Evolutionary conservation across 2,113 vertebrate genomes (phyloP), one percentile per base, ranked within the genome.

Genomic region (Tachuris rubrigastra): DNA sequence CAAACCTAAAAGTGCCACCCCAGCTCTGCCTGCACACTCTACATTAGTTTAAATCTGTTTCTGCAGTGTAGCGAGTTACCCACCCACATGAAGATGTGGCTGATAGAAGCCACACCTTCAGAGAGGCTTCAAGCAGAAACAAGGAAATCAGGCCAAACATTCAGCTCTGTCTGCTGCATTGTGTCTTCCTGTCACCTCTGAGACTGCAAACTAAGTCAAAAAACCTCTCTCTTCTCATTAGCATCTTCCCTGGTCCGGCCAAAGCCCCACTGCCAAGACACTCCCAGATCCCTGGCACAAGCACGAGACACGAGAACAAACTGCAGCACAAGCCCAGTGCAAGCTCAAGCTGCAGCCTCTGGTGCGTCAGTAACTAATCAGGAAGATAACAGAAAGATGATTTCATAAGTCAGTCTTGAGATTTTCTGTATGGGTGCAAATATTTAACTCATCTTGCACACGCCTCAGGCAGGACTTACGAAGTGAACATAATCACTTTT

Each of bases 101-200:
- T 63, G 84, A 94, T 16, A 59, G 58, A 82, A 79, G 66, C 85
- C 93, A 95, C 90, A 49, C 92, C 94, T 91, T 91, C 87, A 28
- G 69, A 71, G 75, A 92, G 35, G 85, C 37, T 94, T 83, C 78
- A 56, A 69, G 93, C n/a, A 91, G 85, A 52, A 93, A 90, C 82
- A 83, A 83, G 78, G 94, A 71, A 95, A 79, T 31, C 22, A 35
- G 82, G 92, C 66, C 90, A 73, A 82, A 47, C 41, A 19, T 4
- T 37, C 41, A 80, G 63, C 82, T 78, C 52, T 5, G n/a, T 24
- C 72, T 82, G 75, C 35, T 35, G 35, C 52, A 33, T 2, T 3
- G 2, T 39, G 73, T 37, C 33, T 83, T 62, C 55, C 39, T 30
- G 59, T 24, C 55, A 41, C 47, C 68, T 75, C 50, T 0, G 10